Evolutionary conservation across 2,888 invertebrate species (phyloP), one percentile per base, ranked within the genome.

Genomic region (Drosophila stalkeri): DNA sequence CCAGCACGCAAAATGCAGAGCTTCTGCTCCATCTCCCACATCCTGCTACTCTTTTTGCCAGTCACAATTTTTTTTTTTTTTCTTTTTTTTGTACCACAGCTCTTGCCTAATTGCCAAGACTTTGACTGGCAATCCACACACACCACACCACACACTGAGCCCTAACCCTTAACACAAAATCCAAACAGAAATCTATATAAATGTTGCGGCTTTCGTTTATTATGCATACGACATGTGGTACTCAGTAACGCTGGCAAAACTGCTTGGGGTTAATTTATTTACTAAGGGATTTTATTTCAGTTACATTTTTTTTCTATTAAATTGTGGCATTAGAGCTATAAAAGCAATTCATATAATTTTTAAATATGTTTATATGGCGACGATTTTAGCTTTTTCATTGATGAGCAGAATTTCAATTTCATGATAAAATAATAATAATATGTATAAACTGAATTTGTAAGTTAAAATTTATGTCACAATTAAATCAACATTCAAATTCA

Each of bases 61-160:
- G 55, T 43, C 51, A 56, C 61, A 70, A 74, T 41, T 39, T 55
- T 55, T 39, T 18, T 16, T 51, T 18, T 20, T 20, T 35, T 20
- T 51, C 18, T 27, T 27, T 27, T 3, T 20, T 18, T 35, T 18
- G 72, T 68, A 46, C 70, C 55, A 55, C 39, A 72, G 77, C 81
- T 81, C 66, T 69, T 76, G 78, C 81, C 89, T 84, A 83, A 83
- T 83, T 87, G 83, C 86, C 88, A 85, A 73, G 82, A 85, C 68
- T 87, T 85, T 78, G 71, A 60, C 57, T 72, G 47, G 56, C 65
- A 63, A 51, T 23, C 65, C 51, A 56, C 64, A 64, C 51, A 12
- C 51, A 49, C 49, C 12, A n/a, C 12, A 18, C 18, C 51, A 51
- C 18, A 33, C 18, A 18, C 12, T 23, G 16, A 37, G 37, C 52